Conservation (phyloP, 2,113 vertebrate genomes). For the Xiphophorus couchianus region DNA sequence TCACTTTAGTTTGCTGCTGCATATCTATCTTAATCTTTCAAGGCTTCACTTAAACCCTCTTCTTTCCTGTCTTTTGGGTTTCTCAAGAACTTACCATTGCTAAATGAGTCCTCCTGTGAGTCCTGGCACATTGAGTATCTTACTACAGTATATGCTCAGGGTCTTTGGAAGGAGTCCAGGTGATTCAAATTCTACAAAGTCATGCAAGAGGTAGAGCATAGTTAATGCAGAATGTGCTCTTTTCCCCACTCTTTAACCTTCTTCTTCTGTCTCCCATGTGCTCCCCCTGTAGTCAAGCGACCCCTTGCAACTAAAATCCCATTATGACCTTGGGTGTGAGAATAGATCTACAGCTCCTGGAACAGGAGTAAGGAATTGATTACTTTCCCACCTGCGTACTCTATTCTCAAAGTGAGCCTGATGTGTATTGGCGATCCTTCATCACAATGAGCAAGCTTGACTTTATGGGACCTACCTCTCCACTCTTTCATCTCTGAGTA, state of each 20-base stretch:
- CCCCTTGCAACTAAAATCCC: constrained; percentile 6
- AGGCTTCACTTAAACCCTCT: constrained; percentile 17
- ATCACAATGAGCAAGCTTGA: constrained; percentile 18
- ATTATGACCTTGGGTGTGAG: constrained; percentile 21
- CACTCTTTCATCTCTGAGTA: constrained; percentile 26
- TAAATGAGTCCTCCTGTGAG: constrained; percentile 42
- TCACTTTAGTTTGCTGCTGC: constrained; percentile 39
- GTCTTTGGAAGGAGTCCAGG: constrained; percentile 39
- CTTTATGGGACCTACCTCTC: constrained; percentile 38
- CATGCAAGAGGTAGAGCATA: constrained; percentile 19
- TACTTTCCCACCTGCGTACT: constrained; percentile 1
- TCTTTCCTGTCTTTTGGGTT: constrained; percentile 16
- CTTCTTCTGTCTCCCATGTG: not conserved
- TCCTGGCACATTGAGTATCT: constrained; percentile 17
- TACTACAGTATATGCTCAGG: constrained; percentile 21
- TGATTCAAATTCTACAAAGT: constrained; percentile 27
- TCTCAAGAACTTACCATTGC: constrained; percentile 42
- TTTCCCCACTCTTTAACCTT: constrained; percentile 3
- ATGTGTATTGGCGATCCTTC: constrained; percentile 34
- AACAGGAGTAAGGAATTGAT: constrained; percentile 33
- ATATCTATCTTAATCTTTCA: constrained; percentile 47
- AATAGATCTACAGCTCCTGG: constrained; percentile 8
- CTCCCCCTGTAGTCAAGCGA: constrained; percentile 1
- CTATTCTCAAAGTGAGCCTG: constrained; percentile 23
- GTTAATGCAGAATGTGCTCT: constrained; percentile 22